Conservation (phyloP, 2,888 invertebrate genomes). For the Alviniconcha strummeri region DNA sequence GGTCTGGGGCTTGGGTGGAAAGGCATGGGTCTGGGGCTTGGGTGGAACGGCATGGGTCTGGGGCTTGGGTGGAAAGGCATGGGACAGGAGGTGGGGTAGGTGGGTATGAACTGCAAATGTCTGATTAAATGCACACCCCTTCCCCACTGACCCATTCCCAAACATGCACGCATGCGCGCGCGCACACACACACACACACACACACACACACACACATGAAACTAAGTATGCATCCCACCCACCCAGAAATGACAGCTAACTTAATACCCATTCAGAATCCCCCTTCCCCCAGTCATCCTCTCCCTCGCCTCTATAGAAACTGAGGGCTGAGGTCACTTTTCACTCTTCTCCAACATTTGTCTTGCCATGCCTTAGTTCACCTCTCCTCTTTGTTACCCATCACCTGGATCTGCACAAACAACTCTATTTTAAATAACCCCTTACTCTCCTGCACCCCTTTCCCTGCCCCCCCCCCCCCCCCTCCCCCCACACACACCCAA, state of each 20-base stretch:
- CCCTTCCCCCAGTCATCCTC: conserved; percentile 5
- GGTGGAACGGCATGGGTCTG: too few species aligned
- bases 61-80: background rate
- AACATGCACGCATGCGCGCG: background rate
- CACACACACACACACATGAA: conserved; percentile 12
- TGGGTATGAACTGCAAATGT: background rate
- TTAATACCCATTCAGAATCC: background rate
- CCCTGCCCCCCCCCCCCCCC: background rate
- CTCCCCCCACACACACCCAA: background rate
- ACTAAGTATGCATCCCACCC: background rate
- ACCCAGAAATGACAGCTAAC: background rate
- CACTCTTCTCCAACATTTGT: too few species aligned
- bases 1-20: too few species aligned
- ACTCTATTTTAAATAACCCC: background rate
- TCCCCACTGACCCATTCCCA: background rate
- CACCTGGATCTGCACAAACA: too few species aligned
- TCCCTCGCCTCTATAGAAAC: background rate
- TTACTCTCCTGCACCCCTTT: conserved; percentile 4
- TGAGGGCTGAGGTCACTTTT: too few species aligned
- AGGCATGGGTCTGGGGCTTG: too few species aligned
- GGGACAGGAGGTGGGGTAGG: background rate
- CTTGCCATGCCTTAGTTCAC: too few species aligned
- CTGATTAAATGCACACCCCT: background rate
- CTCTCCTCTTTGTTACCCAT: too few species aligned
- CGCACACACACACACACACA: conserved; percentile 21